These are phyloP conservation scores for Pemphigus obesinymphae DNA, from an alignment of 1,140 invertebrate genomes.

Conservation along the genomic window DNA sequence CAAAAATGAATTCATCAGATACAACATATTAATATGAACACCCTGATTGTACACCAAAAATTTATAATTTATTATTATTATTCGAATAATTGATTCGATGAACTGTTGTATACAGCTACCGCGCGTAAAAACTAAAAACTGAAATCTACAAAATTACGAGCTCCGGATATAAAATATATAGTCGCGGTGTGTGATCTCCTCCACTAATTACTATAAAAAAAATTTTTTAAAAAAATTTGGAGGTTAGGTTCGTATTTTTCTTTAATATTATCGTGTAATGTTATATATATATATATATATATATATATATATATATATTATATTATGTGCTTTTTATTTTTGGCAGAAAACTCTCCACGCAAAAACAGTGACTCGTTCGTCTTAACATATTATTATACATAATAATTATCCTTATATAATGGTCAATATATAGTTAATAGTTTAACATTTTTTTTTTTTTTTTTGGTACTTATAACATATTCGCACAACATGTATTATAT, in stretches of 20 bases:
- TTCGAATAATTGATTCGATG: background rate
- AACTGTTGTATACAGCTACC: too few relatives aligned
- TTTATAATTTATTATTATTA: background rate
- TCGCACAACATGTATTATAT: slow-evolving; percentile 28
- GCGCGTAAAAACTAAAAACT: background rate
- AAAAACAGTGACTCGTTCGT: background rate
- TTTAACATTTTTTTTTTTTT: background rate
- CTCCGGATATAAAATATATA: background rate
- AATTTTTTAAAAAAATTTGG: background rate
- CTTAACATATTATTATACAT: background rate
- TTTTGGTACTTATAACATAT: slow-evolving; percentile 19
- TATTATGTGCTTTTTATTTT: background rate
- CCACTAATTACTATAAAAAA: background rate
- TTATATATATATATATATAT: background rate
- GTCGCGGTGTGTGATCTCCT: background rate
- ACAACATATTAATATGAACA: slow-evolving; percentile 27
- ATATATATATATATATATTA: too few relatives aligned
- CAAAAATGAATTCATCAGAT: slow-evolving; percentile 31
- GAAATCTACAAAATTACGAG: background rate
- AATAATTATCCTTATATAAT: background rate
- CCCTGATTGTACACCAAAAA: slow-evolving; percentile 32
- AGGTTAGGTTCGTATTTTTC: background rate
- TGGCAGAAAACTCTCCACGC: background rate
- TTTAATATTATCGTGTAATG: background rate
- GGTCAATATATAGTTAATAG: background rate